These are phyloP conservation scores for Crotophaga sulcirostris DNA, from an alignment of 2,113 vertebrate genomes.

Conservation along the genomic window DNA sequence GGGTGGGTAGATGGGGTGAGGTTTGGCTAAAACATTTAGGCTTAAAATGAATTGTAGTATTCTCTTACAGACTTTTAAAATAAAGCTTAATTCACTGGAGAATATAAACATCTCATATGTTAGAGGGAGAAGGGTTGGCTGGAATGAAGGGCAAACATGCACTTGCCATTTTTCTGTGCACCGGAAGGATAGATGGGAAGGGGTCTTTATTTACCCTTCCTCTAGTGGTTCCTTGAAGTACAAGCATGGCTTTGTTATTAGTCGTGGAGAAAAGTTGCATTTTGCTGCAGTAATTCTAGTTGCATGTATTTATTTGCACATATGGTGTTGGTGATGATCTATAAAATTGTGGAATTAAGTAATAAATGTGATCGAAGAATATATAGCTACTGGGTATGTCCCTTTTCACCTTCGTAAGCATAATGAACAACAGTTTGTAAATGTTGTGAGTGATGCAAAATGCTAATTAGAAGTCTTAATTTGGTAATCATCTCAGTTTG, in stretches of 20 bases:
- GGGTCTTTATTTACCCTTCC: not conserved
- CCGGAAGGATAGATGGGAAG: not conserved
- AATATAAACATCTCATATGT: not conserved
- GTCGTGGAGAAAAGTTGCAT: not conserved
- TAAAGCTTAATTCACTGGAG: not conserved
- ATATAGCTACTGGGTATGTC: conserved; percentile 16
- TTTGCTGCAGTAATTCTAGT: not conserved
- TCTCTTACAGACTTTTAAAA: not conserved
- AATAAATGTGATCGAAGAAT: conserved; percentile 45
- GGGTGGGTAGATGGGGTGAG: not conserved
- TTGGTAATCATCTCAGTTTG: conserved; percentile 69
- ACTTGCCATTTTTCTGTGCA: not conserved
- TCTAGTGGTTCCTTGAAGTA: not conserved
- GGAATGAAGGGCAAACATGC: not conserved
- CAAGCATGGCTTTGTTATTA: not conserved
- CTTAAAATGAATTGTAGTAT: not conserved
- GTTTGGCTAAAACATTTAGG: not conserved
- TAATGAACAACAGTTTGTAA: conserved; percentile 61
- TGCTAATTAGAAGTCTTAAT: conserved; percentile 74
- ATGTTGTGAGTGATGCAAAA: conserved; percentile 69
- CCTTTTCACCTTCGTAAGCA: conserved; percentile 62
- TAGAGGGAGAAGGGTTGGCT: not conserved
- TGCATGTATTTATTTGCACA: not conserved
- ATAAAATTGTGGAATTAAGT: not conserved
- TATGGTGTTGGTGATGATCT: not conserved